These are phyloP conservation scores for Hemithea aestivaria DNA, from an alignment of 2,888 invertebrate genomes.

Conservation along the genomic window DNA sequence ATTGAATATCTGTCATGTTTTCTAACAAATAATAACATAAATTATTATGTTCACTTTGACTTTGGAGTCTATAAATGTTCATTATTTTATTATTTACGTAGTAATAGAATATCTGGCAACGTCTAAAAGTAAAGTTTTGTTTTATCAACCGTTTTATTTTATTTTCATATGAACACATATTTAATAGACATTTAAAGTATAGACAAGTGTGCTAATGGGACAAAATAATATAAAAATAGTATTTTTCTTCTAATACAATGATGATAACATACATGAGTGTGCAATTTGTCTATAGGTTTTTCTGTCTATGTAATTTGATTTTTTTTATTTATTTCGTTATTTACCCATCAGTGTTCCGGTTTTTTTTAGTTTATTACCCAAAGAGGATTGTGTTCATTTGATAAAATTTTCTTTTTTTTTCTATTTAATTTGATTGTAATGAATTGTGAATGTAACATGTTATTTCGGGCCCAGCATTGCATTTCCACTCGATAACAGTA, in stretches of 20 bases:
- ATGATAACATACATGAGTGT: too few species aligned
- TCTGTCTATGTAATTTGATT: slow-evolving; percentile 27
- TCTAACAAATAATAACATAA: too few species aligned
- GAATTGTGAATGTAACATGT: slow-evolving; percentile 59
- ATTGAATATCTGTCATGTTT: too few species aligned
- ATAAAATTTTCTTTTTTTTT: slow-evolving; percentile 47
- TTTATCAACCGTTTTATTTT: slow-evolving; percentile 12
- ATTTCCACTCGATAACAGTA: slow-evolving; percentile 56
- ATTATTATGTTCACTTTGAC: too few species aligned
- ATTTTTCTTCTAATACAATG: too few species aligned
- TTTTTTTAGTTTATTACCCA: slow-evolving; percentile 58
- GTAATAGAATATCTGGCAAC: slow-evolving; percentile 1
- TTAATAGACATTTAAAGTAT: too few species aligned
- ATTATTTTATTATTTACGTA: too few species aligned
- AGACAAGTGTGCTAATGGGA: too few species aligned
- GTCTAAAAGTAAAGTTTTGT: slow-evolving; percentile 5
- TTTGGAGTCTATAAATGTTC: background rate
- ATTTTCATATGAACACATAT: slow-evolving; percentile 7
- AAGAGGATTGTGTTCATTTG: slow-evolving; percentile 76
- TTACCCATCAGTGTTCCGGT: slow-evolving; percentile 45
- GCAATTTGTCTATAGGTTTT: too few species aligned
- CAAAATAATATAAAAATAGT: too few species aligned
- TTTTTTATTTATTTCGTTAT: slow-evolving; percentile 44
- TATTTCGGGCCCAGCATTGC: slow-evolving; percentile 70
- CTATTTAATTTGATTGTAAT: slow-evolving; percentile 45